Conservation (phyloP, 2,888 invertebrate species). For the Eulithis prunata region DNA sequence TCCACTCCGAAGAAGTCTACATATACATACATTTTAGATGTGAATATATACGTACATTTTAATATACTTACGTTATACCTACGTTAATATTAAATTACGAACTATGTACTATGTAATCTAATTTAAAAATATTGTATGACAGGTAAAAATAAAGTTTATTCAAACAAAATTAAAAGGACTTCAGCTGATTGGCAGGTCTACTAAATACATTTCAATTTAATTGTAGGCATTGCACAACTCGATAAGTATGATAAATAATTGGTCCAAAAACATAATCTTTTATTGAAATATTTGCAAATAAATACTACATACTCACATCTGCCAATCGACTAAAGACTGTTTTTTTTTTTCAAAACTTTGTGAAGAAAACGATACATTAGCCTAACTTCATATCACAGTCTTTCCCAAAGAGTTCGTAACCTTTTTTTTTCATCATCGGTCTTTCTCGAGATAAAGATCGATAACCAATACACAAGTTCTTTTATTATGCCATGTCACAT, state of each 20-base stretch:
- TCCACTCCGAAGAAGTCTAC: too few species aligned
- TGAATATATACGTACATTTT: neutral
- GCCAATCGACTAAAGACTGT: neutral
- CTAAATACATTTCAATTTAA: conserved; percentile 17
- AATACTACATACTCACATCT: neutral
- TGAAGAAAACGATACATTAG: conserved; percentile 18
- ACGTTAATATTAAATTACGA: neutral
- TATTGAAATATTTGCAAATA: too few species aligned
- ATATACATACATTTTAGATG: too few species aligned
- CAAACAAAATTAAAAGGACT: neutral
- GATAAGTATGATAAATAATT: neutral
- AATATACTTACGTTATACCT: neutral
- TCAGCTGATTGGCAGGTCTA: conserved; percentile 1
- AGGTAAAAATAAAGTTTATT: neutral
- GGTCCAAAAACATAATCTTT: neutral
- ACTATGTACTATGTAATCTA: neutral
- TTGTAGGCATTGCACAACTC: neutral
- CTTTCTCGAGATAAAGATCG: neutral
- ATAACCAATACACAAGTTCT: too few species aligned
- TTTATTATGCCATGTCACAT: neutral
- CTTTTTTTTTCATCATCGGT: conserved; percentile 1
- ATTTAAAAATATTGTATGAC: conserved; percentile 12
- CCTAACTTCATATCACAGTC: conserved; percentile 23
- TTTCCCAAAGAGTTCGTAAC: conserved; percentile 19
- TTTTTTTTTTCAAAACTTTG: conserved; percentile 11